Evolutionary conservation across 1,140 invertebrate genomes (phyloP).

Genomic region (Ceratina japonica): DNA sequence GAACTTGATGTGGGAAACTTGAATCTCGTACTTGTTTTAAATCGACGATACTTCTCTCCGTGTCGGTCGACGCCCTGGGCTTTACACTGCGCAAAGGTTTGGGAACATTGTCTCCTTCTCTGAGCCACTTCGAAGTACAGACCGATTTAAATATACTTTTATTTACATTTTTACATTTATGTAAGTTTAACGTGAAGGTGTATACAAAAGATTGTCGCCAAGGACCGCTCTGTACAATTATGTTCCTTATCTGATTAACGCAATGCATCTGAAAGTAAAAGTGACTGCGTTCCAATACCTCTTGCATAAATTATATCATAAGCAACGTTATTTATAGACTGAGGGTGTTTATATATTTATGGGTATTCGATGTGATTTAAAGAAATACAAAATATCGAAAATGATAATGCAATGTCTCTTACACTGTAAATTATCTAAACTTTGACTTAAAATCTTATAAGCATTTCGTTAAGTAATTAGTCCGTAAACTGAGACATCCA

Average conservation of each 20-base stretch:
- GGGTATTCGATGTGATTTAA: too few relatives aligned
- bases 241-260: conserved; percentile 48
- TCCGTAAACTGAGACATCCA: conserved; percentile 66
- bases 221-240: conserved; percentile 23
- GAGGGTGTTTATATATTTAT: too few relatives aligned
- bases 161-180: conserved; percentile 19
- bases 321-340: too few relatives aligned
- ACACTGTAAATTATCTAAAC: too few relatives aligned
- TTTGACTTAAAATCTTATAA: too few relatives aligned
- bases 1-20: too few relatives aligned
- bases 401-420: too few relatives aligned
- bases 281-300: too few relatives aligned
- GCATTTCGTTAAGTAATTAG: too few relatives aligned
- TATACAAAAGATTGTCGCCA: conserved; percentile 37
- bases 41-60: conserved; percentile 84
- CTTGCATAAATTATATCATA: too few relatives aligned
- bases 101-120: conserved; percentile 24
- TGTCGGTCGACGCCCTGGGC: conserved; percentile 76
- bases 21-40: conserved; percentile 78
- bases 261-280: conserved; percentile 67
- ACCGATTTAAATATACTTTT: conserved; percentile 39
- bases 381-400: too few relatives aligned
- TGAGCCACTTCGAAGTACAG: conserved; percentile 14
- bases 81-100: conserved; percentile 79
- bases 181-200: neutral